phyloP scores from a whole-genome alignment of 2,797 vertebrate species.

The Muraenolepis orangiensis region DNA sequence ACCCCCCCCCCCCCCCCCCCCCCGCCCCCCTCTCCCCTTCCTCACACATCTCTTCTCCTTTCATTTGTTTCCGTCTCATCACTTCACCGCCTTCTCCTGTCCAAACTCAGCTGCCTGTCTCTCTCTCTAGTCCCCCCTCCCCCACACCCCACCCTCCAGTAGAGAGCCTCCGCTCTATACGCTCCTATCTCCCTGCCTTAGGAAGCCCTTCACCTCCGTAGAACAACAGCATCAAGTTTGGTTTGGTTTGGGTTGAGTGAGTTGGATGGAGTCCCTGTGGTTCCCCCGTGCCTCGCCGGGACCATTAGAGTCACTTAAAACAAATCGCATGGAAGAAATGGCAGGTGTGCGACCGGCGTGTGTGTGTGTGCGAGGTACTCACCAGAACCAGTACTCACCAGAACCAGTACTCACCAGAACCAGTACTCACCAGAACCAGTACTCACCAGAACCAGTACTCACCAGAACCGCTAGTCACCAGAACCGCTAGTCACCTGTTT shows the following conservation, averaged over 20 bases:
- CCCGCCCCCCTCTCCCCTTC: constrained; percentile 35
- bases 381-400: too few relatives aligned
- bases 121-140: constrained; percentile 15
- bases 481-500: too few relatives aligned
- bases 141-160: not conserved
- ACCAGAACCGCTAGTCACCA: too few relatives aligned
- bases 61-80: not conserved
- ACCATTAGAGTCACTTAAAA: not conserved
- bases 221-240: not conserved
- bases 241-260: not conserved
- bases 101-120: constrained; percentile 66
- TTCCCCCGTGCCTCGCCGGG: not conserved
- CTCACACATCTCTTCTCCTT: constrained; percentile 31
- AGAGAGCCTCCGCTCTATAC: not conserved
- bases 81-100: constrained; percentile 31
- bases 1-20: constrained; percentile 48
- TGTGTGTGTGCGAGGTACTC: too few relatives aligned
- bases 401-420: too few relatives aligned
- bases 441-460: too few relatives aligned
- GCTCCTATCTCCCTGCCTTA: not conserved
- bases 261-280: too few relatives aligned
- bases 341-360: too few relatives aligned
- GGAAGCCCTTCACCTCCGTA: not conserved
- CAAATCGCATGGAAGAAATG: too few relatives aligned
- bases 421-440: too few relatives aligned